These are phyloP conservation scores for Psittacula cyanocephala DNA, from an alignment of 2,113 vertebrate genomes.

Conservation along the genomic window DNA sequence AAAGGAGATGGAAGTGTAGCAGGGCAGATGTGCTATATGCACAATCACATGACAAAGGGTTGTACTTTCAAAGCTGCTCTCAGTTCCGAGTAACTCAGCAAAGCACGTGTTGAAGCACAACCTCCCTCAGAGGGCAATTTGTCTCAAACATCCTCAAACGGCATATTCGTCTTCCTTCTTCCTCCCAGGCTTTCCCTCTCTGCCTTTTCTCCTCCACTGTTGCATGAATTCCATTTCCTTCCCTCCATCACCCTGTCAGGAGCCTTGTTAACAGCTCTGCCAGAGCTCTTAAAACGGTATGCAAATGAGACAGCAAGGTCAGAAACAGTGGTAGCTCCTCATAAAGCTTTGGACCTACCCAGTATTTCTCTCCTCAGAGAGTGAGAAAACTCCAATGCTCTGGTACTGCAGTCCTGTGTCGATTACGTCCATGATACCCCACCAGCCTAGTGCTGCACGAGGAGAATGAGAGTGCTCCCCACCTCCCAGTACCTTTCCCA, in stretches of 20 bases:
- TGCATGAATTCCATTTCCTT: neutral
- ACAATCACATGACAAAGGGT: neutral
- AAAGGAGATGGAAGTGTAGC: neutral
- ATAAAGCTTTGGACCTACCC: neutral
- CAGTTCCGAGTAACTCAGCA: neutral
- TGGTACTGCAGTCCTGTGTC: neutral
- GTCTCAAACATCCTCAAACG: neutral
- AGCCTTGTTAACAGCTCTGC: neutral
- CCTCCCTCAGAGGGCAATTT: neutral
- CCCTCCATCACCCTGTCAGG: neutral
- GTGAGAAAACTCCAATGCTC: neutral
- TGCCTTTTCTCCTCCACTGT: neutral
- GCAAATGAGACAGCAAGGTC: neutral
- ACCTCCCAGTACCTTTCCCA: neutral
- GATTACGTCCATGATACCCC: neutral
- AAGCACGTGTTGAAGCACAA: neutral
- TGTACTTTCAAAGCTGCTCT: neutral
- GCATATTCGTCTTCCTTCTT: neutral
- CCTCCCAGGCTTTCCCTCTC: neutral
- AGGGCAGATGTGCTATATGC: neutral
- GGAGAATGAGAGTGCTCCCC: neutral
- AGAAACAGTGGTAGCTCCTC: neutral
- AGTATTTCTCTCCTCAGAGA: neutral
- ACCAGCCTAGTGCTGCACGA: neutral
- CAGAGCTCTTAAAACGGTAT: neutral